A percentile compares a stretch with the other conserved stretches of the same genome.
These are phyloP conservation scores for Sinohyriopsis cumingii DNA, from an alignment of 2,888 invertebrate species.

Conservation along the genomic window DNA sequence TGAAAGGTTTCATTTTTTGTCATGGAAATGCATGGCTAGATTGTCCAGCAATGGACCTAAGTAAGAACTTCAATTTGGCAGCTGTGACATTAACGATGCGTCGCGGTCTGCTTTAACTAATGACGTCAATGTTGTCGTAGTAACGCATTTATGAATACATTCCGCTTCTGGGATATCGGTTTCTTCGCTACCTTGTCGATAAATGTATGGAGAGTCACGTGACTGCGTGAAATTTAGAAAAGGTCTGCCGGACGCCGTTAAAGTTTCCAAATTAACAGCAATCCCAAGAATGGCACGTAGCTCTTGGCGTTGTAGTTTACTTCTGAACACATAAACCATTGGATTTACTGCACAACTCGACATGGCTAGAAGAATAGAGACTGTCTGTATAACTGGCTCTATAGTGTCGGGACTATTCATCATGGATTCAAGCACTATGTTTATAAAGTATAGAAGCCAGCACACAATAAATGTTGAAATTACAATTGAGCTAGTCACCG, in stretches of 20 bases:
- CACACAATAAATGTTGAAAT: slow-evolving; percentile 80
- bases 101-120: slow-evolving; percentile 13
- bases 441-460: slow-evolving; percentile 75
- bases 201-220: slow-evolving; percentile 31
- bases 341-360: slow-evolving; percentile 81
- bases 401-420: slow-evolving; percentile 55
- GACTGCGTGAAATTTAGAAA: slow-evolving; percentile 7
- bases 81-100: too few relatives aligned
- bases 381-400: slow-evolving; percentile 69
- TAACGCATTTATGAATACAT: slow-evolving; percentile 39
- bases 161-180: slow-evolving; percentile 31
- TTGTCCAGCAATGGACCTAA: too few relatives aligned
- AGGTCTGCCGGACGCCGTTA: slow-evolving; percentile 7
- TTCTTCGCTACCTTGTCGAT: slow-evolving; percentile 40
- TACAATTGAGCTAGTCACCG: slow-evolving; percentile 87
- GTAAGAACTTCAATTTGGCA: too few relatives aligned
- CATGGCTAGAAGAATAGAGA: slow-evolving; percentile 74
- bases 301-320: slow-evolving; percentile 53
- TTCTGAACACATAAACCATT: slow-evolving; percentile 83
- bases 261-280: too few relatives aligned
- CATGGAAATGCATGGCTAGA: too few relatives aligned
- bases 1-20: too few relatives aligned
- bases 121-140: slow-evolving; percentile 43
- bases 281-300: slow-evolving; percentile 46
- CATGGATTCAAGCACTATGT: slow-evolving; percentile 60